These are phyloP conservation scores for Hyla sarda DNA, from an alignment of 2,113 vertebrate genomes.

Conservation along the genomic window DNA sequence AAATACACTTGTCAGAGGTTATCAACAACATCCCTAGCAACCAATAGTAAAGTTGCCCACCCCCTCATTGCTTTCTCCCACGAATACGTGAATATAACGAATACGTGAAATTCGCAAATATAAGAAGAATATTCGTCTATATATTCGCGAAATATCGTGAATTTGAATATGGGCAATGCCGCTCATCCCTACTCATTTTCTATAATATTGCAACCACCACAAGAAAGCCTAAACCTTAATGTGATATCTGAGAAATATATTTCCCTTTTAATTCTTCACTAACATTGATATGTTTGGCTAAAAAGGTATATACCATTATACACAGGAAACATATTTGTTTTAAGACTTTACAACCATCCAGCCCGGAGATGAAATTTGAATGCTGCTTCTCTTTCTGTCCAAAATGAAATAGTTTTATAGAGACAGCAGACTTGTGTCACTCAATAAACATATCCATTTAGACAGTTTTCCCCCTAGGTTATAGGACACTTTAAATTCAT, in stretches of 20 bases:
- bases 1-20: no score
- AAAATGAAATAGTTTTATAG: background rate
- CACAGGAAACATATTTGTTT: background rate
- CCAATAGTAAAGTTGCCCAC: no score
- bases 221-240: background rate
- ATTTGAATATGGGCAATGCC: no score
- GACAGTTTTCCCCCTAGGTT: conserved; percentile 19
- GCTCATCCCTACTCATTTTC: no score
- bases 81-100: no score
- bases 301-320: background rate
- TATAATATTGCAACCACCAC: no score
- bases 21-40: no score
- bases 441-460: conserved; percentile 24
- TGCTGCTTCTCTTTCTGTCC: background rate
- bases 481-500: conserved; percentile 42
- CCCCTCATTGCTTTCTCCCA: no score
- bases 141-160: no score
- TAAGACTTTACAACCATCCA: background rate
- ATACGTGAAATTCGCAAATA: no score
- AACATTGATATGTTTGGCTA: background rate
- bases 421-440: background rate
- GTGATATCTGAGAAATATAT: background rate
- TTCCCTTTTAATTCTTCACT: background rate
- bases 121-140: no score
- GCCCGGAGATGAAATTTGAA: background rate